Evolutionary conservation across 2,888 invertebrate genomes (phyloP), one percentile per base, ranked within the genome.

Genomic region (Monopis laevigella): DNA sequence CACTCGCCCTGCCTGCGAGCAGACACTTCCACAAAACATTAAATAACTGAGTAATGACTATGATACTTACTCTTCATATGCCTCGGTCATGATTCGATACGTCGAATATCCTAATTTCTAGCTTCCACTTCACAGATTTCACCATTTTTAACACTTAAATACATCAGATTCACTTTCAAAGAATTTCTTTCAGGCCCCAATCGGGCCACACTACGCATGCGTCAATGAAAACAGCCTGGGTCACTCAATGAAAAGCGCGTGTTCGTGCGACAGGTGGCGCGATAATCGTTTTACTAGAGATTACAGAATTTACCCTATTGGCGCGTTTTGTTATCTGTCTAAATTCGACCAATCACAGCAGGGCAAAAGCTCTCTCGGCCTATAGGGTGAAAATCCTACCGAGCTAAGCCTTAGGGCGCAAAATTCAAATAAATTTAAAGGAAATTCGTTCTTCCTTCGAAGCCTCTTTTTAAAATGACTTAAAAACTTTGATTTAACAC

Each of bases 81-180:
- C 87, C 86, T 91, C 92, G 88, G 90, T 91, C 92, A 92, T 92
- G 90, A 83, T 91, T 90, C 83, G 88, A 88, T 82, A 86, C 87
- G 85, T 85, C 85, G 85, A 88, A 88, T 86, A 87, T 86, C 86
- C 88, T 90, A 91, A 86, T 88, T 86, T 85, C 87, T 85, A 86
- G 86, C 86, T 86, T 87, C 88, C 85, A 86, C 86, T 86, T 86
- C 85, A 86, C 87, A 85, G 85, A 86, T 86, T 87, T 87, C 88
- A 88, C 86, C 89, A 90, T 90, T 88, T 88, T 89, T 87, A 86
- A 84, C 84, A 87, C 87, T 87, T 88, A 85, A 85, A 86, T 86
- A 85, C 86, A 86, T 86, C 85, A 84, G 83, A 74, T 75, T 75
- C 71, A 74, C 72, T 80, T 77, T 59, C 58, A 62, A 75, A 64